These are phyloP conservation scores for Nicator chloris DNA, from an alignment of 2,113 vertebrate species.

Conservation along the genomic window DNA sequence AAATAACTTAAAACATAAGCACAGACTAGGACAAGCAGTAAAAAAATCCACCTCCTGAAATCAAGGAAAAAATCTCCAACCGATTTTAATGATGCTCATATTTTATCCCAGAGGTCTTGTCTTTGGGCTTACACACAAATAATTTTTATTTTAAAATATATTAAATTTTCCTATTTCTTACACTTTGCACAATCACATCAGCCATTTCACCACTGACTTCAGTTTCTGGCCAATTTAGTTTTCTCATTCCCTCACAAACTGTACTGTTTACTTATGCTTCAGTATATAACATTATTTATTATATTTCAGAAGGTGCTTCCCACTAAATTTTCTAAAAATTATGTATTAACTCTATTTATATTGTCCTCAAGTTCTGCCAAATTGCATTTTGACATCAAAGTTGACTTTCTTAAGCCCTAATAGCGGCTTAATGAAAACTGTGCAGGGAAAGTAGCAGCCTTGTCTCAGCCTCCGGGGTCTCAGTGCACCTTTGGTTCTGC, in stretches of 20 bases:
- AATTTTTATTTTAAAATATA: not conserved
- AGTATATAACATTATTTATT: not conserved
- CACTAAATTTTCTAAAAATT: not conserved
- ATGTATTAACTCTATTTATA: not conserved
- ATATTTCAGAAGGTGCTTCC: not conserved
- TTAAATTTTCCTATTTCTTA: not conserved
- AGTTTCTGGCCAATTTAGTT: not conserved
- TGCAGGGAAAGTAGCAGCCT: not conserved
- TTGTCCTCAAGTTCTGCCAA: not conserved
- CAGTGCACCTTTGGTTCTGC: not conserved
- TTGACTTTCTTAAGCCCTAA: not conserved
- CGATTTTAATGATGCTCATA: not conserved
- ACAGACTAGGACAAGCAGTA: not conserved
- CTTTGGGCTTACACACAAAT: not conserved
- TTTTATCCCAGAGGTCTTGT: not conserved
- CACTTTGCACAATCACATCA: not conserved
- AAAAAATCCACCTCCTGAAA: not conserved
- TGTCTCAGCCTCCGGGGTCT: not conserved
- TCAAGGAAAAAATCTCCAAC: not conserved
- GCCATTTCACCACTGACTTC: not conserved
- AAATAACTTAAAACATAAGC: not conserved
- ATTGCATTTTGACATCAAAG: not conserved
- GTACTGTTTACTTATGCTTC: not conserved
- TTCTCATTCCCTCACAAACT: not conserved
- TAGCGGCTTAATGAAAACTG: not conserved